phyloP scores from a whole-genome alignment of 2,113 vertebrate species.

The Takifugu bimaculatus region DNA sequence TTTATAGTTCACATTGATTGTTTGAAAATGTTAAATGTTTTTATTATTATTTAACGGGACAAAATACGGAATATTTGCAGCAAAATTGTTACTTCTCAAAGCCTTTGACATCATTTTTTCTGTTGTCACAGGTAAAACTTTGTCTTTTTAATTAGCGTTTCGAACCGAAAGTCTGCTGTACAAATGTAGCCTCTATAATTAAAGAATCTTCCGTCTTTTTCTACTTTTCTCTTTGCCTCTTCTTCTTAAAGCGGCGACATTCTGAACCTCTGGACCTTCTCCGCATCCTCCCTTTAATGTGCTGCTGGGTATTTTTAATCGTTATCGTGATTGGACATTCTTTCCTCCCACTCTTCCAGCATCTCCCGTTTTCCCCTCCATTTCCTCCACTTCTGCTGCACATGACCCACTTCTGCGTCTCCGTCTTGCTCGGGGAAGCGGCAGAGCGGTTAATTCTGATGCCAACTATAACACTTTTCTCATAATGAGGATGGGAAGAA shows the following conservation, averaged over 20 bases:
- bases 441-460: conserved; percentile 59
- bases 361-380: conserved; percentile 24
- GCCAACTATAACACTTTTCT: conserved; percentile 69
- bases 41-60: conserved; percentile 63
- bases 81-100: conserved; percentile 57
- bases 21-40: conserved; percentile 59
- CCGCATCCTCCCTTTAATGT: too few species aligned
- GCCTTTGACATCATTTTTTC: conserved; percentile 47
- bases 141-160: conserved; percentile 61
- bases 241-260: neutral
- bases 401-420: conserved; percentile 69
- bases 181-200: conserved; percentile 73
- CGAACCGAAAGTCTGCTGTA: conserved; percentile 71
- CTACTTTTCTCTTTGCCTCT: conserved; percentile 18
- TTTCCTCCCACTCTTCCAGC: conserved; percentile 2
- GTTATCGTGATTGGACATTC: neutral
- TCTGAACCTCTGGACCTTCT: too few species aligned
- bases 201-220: conserved; percentile 69
- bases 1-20: conserved; percentile 73
- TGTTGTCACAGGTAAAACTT: conserved; percentile 37
- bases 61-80: conserved; percentile 60
- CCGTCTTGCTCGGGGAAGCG: conserved; percentile 35
- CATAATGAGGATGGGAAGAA: conserved; percentile 59
- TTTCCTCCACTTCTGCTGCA: conserved; percentile 30
- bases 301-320: too few species aligned